phyloP scores from a whole-genome alignment of 2,113 vertebrate species.

The Pluvialis apricaria region DNA sequence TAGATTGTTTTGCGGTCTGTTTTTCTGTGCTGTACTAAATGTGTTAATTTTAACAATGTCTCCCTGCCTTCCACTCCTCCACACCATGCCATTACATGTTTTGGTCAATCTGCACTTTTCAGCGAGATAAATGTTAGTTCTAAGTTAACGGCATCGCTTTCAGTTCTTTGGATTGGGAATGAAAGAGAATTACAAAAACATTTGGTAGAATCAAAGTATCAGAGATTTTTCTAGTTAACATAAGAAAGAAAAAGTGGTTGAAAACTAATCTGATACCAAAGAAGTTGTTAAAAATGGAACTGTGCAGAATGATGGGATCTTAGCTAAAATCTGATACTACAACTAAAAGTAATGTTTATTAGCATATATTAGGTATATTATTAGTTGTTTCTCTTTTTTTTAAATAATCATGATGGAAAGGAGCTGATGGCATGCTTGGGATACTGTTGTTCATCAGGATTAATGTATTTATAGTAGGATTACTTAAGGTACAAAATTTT shows the following conservation, averaged over 20 bases:
- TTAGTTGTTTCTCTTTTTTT: not conserved
- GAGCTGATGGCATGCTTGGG: not conserved
- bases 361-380: not conserved
- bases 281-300: not conserved
- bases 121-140: not conserved
- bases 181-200: not conserved
- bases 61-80: not conserved
- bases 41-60: not conserved
- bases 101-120: not conserved
- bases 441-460: not conserved
- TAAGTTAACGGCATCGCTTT: not conserved
- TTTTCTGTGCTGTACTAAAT: not conserved
- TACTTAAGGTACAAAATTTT: not conserved
- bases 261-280: not conserved
- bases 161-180: not conserved
- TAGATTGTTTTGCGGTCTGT: not conserved
- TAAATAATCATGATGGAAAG: not conserved
- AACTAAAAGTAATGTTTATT: not conserved
- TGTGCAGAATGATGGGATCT: not conserved
- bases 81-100: not conserved
- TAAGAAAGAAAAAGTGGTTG: not conserved
- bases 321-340: not conserved
- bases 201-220: not conserved
- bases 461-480: not conserved
- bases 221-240: not conserved